Conservation (phyloP, 1,140 invertebrate species). For the Zaprionus gabonicus region DNA sequence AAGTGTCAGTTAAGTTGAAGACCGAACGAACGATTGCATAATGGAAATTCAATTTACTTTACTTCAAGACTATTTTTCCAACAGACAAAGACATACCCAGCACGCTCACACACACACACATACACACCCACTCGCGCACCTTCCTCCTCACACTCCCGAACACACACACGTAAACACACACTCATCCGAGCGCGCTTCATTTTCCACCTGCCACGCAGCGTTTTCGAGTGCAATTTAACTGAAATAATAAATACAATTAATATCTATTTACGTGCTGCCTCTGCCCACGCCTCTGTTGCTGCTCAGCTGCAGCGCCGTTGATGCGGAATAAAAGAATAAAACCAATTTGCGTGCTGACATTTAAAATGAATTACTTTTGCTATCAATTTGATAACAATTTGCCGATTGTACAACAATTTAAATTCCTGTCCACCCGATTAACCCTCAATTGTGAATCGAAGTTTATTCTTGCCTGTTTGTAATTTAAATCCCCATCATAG, state of each 20-base stretch:
- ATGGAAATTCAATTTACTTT: slow-evolving; percentile 63
- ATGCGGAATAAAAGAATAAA: slow-evolving; percentile 5
- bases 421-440: background rate
- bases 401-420: slow-evolving; percentile 7
- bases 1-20: slow-evolving; percentile 69
- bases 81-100: slow-evolving; percentile 3
- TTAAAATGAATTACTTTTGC: slow-evolving; percentile 5
- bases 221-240: slow-evolving; percentile 18
- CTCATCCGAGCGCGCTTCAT: slow-evolving; percentile 5
- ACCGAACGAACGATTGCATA: slow-evolving; percentile 61
- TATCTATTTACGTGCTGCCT: slow-evolving; percentile 19
- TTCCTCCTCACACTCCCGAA: slow-evolving; percentile 1
- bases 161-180: background rate
- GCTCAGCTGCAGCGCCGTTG: background rate
- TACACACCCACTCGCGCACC: background rate
- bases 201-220: slow-evolving; percentile 26
- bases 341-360: slow-evolving; percentile 6
- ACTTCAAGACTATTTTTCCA: slow-evolving; percentile 39
- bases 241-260: slow-evolving; percentile 33
- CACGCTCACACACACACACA: background rate
- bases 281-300: background rate
- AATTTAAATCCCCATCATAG: background rate
- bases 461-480: background rate
- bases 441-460: background rate
- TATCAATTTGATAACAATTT: slow-evolving; percentile 6